Evolutionary conservation across 1,140 invertebrate species (phyloP), one percentile per base, ranked within the genome.

Genomic region (Octopus bimaculoides): DNA sequence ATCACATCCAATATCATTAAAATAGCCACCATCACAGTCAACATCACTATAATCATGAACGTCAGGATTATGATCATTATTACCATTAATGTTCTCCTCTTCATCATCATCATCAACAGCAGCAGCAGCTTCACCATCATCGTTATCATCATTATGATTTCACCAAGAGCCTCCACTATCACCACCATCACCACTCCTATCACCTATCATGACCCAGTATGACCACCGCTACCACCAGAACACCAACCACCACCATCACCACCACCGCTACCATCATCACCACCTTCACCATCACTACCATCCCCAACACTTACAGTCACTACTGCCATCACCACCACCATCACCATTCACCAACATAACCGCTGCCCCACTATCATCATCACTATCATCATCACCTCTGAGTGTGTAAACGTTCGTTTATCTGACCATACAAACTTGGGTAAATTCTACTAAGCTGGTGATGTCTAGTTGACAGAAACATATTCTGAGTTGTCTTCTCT

Each of bases 271-370:
- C 61, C n/a, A 66, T n/a, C n/a, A n/a, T n/a, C n/a, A 66, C 61
- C n/a, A n/a, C 61, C n/a, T 14, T n/a, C n/a, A n/a, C 61, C n/a
- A n/a, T n/a, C n/a, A 66, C 61, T 66, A n/a, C 3, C n/a, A 66
- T n/a, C n/a, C 12, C 61, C n/a, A 66, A 41, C 26, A 41, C 26
- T 66, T 66, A 66, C 61, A 14, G 3, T n/a, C 3, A 66, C 61
- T 66, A 66, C 61, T 66, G 61, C 61, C n/a, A 66, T n/a, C n/a
- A n/a, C 61, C n/a, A 66, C 61, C n/a, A 66, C 61, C n/a, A 66
- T n/a, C n/a, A 66, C 61, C n/a, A 66, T n/a, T 66, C 26, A 41
- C 26, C 26, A 41, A 41, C 26, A 41, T 41, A 41, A 41, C 26
- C 26, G 26, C 26, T 3, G 3, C 26, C 26, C 26, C 3, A 41